Evolutionary conservation across 2,113 vertebrate species (phyloP), one percentile per base, ranked within the genome.

Genomic region (Daubentonia madagascariensis): DNA sequence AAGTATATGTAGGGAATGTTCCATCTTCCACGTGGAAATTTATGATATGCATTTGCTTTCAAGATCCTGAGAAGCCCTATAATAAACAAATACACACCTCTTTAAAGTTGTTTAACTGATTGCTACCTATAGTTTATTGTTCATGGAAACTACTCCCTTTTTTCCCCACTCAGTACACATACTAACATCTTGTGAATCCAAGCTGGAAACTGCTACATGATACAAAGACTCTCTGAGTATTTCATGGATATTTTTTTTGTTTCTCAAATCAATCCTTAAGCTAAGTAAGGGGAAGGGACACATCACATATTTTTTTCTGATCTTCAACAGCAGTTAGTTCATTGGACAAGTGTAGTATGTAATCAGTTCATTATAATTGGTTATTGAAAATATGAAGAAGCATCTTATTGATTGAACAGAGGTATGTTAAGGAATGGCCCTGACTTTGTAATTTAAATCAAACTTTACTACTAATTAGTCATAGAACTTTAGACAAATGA

Each of bases 211-310:
- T 75, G 22, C 45, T 79, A 54, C 52, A 75, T 70, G 35, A 81
- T 63, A 85, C 12, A 25, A 16, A 80, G 11, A 61, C 61, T 86
- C 61, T 84, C 18, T 76, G 35, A 78, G 52, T 91, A 95, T 92
- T 88, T 94, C 22, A 50, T 40, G 67, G n/a, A 17, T 80, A 89
- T 94, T 94, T 79, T 18, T 65, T 83, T 96, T 85, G 45, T 81
- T 92, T 94, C 22, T 94, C 32, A 48, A 7, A 37, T 63, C 59
- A 79, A 20, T 97, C 57, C 7, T 8, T 48, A 80, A 30, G 73
- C 14, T 91, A 83, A 67, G 23, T 63, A 72, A 96, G 25, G 22
- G 8, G 32, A n/a, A 86, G 25, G 37, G 28, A 54, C 3, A 8
- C 22, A n/a, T 89, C 45, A 45, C 18, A 70, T 79, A n/a, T 92